A percentile compares a stretch with the other conserved stretches of the same genome.
phyloP scores from a whole-genome alignment of 2,888 invertebrate species.

The Nomada flava region DNA sequence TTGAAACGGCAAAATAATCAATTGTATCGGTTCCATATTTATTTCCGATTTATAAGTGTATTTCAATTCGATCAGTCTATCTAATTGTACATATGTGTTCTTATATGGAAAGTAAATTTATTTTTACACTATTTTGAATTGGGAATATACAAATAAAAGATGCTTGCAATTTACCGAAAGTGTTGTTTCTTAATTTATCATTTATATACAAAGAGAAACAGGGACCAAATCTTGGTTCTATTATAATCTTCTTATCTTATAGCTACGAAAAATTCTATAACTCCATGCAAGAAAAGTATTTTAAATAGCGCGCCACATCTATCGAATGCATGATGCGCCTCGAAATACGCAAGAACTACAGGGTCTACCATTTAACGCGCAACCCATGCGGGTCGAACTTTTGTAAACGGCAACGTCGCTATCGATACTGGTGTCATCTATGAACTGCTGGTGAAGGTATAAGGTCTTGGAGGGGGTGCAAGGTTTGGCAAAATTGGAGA shows the following conservation, averaged over 20 bases:
- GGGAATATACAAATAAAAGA: conserved; percentile 32
- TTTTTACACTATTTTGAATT: conserved; percentile 34
- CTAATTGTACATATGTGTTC: conserved; percentile 25
- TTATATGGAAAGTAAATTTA: conserved; percentile 37
- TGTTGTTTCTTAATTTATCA: not conserved
- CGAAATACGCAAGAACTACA: not conserved
- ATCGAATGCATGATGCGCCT: not conserved
- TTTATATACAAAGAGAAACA: not conserved
- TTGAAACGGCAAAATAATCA: conserved; percentile 22
- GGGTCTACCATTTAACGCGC: too few relatives aligned
- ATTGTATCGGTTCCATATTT: conserved; percentile 32
- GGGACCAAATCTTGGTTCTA: too few relatives aligned
- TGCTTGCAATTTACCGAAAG: not conserved
- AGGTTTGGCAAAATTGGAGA: too few relatives aligned
- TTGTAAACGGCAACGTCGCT: too few relatives aligned
- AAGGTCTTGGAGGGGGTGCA: too few relatives aligned
- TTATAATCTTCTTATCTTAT: too few relatives aligned
- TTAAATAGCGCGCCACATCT: conserved; percentile 2
- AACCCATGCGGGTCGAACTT: too few relatives aligned
- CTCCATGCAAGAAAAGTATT: not conserved
- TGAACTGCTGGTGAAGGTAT: too few relatives aligned
- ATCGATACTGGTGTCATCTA: too few relatives aligned
- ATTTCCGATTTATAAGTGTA: conserved; percentile 8
- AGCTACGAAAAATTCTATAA: too few relatives aligned
- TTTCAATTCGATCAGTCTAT: conserved; percentile 18